Evolutionary conservation across 2,888 invertebrate species (phyloP).

Genomic region (Amiota mariae): DNA sequence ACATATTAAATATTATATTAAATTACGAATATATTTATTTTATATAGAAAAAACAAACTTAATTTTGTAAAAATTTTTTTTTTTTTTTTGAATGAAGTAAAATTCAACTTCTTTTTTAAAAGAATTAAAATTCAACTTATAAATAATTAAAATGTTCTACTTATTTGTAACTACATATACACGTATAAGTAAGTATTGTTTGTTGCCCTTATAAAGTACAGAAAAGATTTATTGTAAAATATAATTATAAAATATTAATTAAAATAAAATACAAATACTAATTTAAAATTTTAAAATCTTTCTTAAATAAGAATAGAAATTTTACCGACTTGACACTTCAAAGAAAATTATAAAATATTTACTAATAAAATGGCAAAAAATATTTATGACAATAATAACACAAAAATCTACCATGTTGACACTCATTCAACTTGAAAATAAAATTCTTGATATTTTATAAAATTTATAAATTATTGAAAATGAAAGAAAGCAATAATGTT

Average conservation of each 20-base stretch:
- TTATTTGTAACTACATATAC: no score
- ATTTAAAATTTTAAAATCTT: slow-evolving; percentile 11
- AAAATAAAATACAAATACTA: background rate
- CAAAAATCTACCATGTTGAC: background rate
- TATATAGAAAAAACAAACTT: no score
- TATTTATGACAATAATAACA: background rate
- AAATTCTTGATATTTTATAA: slow-evolving; percentile 22
- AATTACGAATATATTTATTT: no score
- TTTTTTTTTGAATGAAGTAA: no score
- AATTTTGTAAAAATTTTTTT: no score
- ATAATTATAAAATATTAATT: background rate
- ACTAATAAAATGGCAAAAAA: slow-evolving; percentile 23
- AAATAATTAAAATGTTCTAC: no score
- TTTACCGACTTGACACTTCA: background rate
- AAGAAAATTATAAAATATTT: slow-evolving; percentile 20
- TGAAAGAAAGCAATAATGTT: background rate
- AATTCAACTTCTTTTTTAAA: no score
- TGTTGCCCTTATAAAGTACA: background rate
- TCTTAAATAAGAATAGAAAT: background rate
- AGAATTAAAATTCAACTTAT: no score
- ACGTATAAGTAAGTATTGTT: no score
- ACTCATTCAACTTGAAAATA: slow-evolving; percentile 33
- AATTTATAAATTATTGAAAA: background rate
- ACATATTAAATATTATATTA: no score
- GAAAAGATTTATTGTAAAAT: background rate